These are phyloP conservation scores for Tuta absoluta DNA, from an alignment of 2,888 invertebrate species.

Conservation along the genomic window DNA sequence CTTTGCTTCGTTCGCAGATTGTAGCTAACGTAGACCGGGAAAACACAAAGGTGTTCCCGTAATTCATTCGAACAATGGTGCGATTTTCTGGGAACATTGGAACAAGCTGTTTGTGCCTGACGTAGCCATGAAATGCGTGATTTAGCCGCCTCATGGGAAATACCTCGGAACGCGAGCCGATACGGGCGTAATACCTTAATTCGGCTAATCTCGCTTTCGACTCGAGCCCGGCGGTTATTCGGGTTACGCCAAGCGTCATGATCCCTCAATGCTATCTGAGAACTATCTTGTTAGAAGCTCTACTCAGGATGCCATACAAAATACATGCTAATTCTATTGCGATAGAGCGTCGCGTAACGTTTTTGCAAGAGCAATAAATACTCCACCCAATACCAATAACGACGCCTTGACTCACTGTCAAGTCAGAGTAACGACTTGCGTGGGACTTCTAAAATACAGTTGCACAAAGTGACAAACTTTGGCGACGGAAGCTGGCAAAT, in stretches of 20 bases:
- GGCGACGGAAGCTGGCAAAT: slow-evolving; percentile 8
- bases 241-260: slow-evolving; percentile 37
- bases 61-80: slow-evolving; percentile 33
- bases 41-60: slow-evolving; percentile 31
- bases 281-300: slow-evolving; percentile 34
- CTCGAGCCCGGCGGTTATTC: slow-evolving; percentile 52
- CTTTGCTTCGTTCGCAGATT: slow-evolving; percentile 19
- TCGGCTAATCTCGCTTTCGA: slow-evolving; percentile 69
- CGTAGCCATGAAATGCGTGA: slow-evolving; percentile 70
- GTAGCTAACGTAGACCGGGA: slow-evolving; percentile 22
- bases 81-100: slow-evolving; percentile 39
- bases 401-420: slow-evolving; percentile 22
- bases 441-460: slow-evolving; percentile 4
- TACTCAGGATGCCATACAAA: slow-evolving; percentile 30
- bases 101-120: slow-evolving; percentile 49
- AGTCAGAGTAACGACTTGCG: slow-evolving; percentile 6
- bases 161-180: slow-evolving; percentile 60
- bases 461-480: slow-evolving; percentile 7
- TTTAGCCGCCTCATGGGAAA: slow-evolving; percentile 74
- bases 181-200: slow-evolving; percentile 72
- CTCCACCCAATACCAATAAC: not conserved
- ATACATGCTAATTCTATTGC: not conserved
- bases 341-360: not conserved
- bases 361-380: not conserved
- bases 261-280: slow-evolving; percentile 35